Base-by-base conservation (phyloP, 2,888 invertebrate species). In the Drosophila lutescens region DNA sequence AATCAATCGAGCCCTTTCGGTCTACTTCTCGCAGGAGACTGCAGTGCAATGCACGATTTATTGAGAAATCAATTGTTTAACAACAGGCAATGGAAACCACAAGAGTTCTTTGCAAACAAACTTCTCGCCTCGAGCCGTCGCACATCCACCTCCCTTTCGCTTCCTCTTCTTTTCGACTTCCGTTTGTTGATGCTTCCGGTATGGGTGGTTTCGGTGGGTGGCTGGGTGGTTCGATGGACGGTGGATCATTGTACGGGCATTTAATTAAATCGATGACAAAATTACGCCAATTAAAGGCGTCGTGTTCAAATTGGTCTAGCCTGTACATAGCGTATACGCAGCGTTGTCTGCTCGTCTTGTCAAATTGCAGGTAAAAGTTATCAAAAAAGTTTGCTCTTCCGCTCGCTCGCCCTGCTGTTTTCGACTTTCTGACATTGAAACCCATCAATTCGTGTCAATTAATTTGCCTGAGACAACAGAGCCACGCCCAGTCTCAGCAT, bases 401-500 rank as follows among this genome's bases (percentile, higher is more conserved):
- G 13, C 50, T 49, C 34, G 17, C 62, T 49, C 13, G 20, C 55
- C 40, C 50, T 51, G 61, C 44, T 74, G 63, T 43, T 70, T 17
- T 44, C 86, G 79, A 77, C 85, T 67, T 73, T 80, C 84, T 90
- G 89, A 89, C 89, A 89, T 89, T 88, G 88, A 86, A 88, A 86
- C 86, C 88, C 88, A 89, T 89, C 89, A 90, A 89, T 89, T 89
- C 90, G 88, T 89, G 89, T 89, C 89, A 90, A 89, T 89, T 89
- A 89, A 89, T 89, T 87, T 80, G 79, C 82, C 75, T 85, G 73
- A 63, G 76, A 87, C 76, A 72, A 71, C 73, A 82, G 69, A 56
- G 69, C 76, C 72, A 70, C 54, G 58, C 77, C 80, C 75, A 71
- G 50, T 36, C 58, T 63, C 56, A 15, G 43, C 36, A 15, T 6